Base-by-base conservation (phyloP, 23 tunicate species). In the Ciona savignyi region DNA sequence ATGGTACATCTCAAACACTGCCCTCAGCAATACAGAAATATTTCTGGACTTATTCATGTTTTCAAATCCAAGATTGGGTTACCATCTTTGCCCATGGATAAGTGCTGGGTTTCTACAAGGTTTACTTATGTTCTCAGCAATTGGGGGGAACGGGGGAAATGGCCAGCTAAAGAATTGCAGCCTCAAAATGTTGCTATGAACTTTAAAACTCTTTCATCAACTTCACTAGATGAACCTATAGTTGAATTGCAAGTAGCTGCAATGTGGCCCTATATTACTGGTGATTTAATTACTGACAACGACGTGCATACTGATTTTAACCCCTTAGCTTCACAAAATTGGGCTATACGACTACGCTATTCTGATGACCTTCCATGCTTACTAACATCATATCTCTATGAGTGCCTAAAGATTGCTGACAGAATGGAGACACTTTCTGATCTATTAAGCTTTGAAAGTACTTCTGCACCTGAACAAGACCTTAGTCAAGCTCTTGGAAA, bases 171-270 rank as follows among this genome's bases (percentile, higher is more conserved):
- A 51, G 78, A 23, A 33, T 72, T 74, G 15, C 89, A 90, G 60
- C 65, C 74, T 60, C 83, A 91, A 9, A 68, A 66, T 2, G 70
- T 88, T 25, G 83, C 97, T 0, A 72, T 33, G 25, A 71, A 89
- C 34, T 91, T 79, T 42, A 77, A 76, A 27, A 68, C 79, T 0
- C 62, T 91, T 29, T 63, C 60, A 42, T 75, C 70, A 35, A 91
- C 91, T 2, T 75, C 79, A 60, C 71, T 78, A n/a, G 91, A 91
- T 1, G 97, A 91, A 34, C 97, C 97, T 27, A 74, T 91, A 27
- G 32, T 51, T 9, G 84, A 91, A 48, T 71, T 91, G 1, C 91
- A 91, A 63, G 71, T 91, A 9, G 84, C 90, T 1, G 86, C 83
- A 0, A 66, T 70, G 77, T 91, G 90, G 97, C 83, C 90, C 2